phyloP scores from a whole-genome alignment of 35 echinoderm and acorn worm species.

The Patiria miniata region DNA sequence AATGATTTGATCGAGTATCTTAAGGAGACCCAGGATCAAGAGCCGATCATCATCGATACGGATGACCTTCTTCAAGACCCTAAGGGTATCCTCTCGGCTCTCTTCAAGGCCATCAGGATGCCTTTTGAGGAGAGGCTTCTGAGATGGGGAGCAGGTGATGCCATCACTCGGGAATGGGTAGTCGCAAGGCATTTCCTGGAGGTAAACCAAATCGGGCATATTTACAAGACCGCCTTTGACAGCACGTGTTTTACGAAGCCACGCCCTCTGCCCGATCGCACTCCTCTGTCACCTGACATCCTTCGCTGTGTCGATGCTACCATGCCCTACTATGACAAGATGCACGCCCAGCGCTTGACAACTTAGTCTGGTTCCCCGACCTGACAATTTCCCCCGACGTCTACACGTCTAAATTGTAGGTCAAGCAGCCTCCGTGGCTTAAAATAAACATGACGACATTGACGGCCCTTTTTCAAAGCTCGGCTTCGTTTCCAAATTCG shows the following conservation, averaged over 20 bases:
- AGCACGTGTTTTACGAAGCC: neutral
- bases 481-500: too few relatives aligned
- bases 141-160: slow-evolving; percentile 41
- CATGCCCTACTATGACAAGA: slow-evolving; percentile 44
- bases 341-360: slow-evolving; percentile 38
- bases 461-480: too few relatives aligned
- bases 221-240: neutral
- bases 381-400: too few relatives aligned
- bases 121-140: slow-evolving; percentile 41
- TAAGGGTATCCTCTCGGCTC: slow-evolving; percentile 44
- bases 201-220: neutral
- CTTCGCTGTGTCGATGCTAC: slow-evolving; percentile 28
- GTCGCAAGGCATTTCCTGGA: neutral
- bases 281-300: slow-evolving; percentile 13
- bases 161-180: neutral
- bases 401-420: too few relatives aligned
- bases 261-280: neutral
- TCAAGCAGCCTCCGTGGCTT: too few relatives aligned
- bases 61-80: slow-evolving; percentile 62
- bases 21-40: slow-evolving; percentile 44
- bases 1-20: slow-evolving; percentile 54
- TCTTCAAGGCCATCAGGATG: slow-evolving; percentile 50
- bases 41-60: slow-evolving; percentile 60
- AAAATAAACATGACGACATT: too few relatives aligned
- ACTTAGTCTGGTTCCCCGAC: too few relatives aligned